Evolutionary conservation across 2,888 invertebrate genomes (phyloP), one percentile per base, ranked within the genome.

Genomic region (Tenthredo livida): DNA sequence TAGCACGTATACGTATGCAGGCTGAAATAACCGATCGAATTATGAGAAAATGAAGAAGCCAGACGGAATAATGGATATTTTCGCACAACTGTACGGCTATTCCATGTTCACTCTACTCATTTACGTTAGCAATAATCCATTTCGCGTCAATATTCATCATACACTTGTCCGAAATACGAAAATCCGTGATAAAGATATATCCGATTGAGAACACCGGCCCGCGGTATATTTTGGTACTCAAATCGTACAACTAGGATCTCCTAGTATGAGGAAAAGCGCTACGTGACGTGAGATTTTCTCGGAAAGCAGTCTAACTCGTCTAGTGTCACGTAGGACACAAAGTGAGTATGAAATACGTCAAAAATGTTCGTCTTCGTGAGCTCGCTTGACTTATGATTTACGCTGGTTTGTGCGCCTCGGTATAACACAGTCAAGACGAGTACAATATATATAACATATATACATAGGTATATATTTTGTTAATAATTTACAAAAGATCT

Each of bases 311-410:
- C 80, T 58, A 80, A 54, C 80, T 12, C 40, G 33, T 61, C 58
- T 17, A 80, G 58, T 80, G 80, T 61, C 80, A 80, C 80, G 80
- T 80, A 80, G 80, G 5, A 80, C 58, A 77, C 77, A 61, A 80
- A 80, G 80, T 80, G 80, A 80, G 80, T 61, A 61, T 80, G 80
- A 80, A 80, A 80, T 80, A 80, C 80, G 80, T 80, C 80, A 80
- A n/a, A 77, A 80, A 80, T 80, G 80, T 61, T 80, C 80, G 61
- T 61, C 37, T 61, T 61, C 80, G 61, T 61, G 21, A 80, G 37
- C 61, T 43, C 80, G 58, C 61, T 80, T 80, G 58, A 80, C 80
- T 80, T 80, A 61, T 80, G 33, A 54, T 78, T 75, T 54, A 54
- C 54, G 54, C 54, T 33, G 33, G 43, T 58, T 17, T 80, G 29